A percentile compares a stretch with the other conserved stretches of the same genome.
Conservation (phyloP, 2,113 vertebrate species). For the Dendrocopos noguchii region DNA sequence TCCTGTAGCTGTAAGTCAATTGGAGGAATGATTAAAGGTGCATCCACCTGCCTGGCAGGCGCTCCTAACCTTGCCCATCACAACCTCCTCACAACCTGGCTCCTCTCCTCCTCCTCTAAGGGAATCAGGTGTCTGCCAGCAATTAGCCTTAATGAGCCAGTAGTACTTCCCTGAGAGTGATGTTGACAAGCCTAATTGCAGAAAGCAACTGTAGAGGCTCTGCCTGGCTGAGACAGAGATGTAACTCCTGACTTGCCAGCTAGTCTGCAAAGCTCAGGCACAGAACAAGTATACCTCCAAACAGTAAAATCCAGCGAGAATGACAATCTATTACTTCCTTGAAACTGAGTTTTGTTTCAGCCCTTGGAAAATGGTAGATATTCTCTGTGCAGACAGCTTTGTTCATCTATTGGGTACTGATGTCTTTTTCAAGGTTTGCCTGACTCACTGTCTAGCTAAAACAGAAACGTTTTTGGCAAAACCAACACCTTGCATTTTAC, state of each 20-base stretch:
- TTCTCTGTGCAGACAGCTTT: not conserved
- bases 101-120: not conserved
- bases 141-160: constrained; percentile 66
- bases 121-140: constrained; percentile 23
- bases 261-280: not conserved
- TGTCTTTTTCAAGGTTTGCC: not conserved
- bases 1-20: constrained; percentile 42
- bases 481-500: not conserved
- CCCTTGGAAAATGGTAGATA: not conserved
- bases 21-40: constrained; percentile 55
- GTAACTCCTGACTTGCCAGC: not conserved
- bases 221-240: not conserved
- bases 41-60: constrained; percentile 32
- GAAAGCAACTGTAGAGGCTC: not conserved
- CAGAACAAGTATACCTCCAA: not conserved
- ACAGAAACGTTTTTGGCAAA: not conserved
- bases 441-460: not conserved
- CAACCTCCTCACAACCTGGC: not conserved
- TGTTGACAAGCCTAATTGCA: constrained; percentile 48
- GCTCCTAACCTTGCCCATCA: not conserved
- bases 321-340: not conserved
- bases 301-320: not conserved
- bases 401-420: not conserved
- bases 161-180: constrained; percentile 19
- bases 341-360: not conserved